phyloP scores from a whole-genome alignment of 1,140 invertebrate species.

The Triops longicaudatus region DNA sequence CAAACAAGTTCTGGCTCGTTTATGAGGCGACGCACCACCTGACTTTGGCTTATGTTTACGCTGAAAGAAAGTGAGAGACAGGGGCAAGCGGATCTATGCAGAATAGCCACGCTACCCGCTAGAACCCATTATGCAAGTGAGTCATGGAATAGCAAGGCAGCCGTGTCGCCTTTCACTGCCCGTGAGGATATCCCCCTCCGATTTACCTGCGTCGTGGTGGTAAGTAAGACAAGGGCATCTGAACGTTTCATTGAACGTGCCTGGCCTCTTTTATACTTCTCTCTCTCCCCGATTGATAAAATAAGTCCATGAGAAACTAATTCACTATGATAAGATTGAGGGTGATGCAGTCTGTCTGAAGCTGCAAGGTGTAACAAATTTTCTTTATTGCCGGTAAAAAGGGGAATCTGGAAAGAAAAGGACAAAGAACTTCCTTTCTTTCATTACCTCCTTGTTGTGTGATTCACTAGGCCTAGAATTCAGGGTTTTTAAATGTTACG shows the following conservation, averaged over 20 bases:
- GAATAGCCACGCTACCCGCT: neutral
- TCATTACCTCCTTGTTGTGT: no score
- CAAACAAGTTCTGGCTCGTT: neutral
- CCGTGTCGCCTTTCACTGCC: conserved; percentile 5
- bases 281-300: neutral
- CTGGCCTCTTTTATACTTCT: neutral
- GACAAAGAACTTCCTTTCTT: no score
- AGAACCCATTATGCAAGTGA: conserved; percentile 4
- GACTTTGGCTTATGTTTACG: neutral
- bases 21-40: neutral
- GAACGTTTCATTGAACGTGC: neutral
- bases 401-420: no score
- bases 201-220: neutral
- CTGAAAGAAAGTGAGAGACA: neutral
- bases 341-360: neutral
- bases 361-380: no score
- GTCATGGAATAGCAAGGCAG: neutral
- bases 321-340: neutral
- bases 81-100: neutral
- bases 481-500: no score
- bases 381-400: no score
- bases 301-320: neutral
- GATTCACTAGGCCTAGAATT: no score
- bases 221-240: neutral
- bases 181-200: neutral